A percentile compares a stretch with the other conserved stretches of the same genome.
Evolutionary conservation across 2,113 vertebrate genomes (phyloP).

Genomic region (Strigops habroptila): DNA sequence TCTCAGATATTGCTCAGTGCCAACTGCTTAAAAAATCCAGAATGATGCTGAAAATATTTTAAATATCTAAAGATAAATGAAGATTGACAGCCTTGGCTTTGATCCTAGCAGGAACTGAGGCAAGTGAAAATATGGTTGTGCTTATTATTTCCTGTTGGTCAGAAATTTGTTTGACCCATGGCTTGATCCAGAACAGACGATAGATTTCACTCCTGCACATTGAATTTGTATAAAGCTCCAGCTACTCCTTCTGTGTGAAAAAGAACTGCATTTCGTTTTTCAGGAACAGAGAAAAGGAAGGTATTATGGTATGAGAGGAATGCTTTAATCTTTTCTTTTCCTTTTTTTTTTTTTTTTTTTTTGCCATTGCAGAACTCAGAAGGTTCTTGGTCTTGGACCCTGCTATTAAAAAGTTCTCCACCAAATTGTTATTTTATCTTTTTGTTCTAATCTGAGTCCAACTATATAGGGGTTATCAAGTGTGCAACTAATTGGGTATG

Average conservation of each 20-base stretch:
- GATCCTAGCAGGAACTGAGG: neutral
- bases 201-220: neutral
- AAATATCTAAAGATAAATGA: neutral
- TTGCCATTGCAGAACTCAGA: neutral
- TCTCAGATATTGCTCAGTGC: neutral
- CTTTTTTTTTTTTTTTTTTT: neutral
- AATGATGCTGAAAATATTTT: neutral
- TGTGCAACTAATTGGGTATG: neutral
- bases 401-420: neutral
- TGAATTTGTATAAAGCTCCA: neutral
- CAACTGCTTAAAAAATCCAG: conserved; percentile 12
- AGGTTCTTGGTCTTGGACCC: neutral
- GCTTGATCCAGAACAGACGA: neutral
- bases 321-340: neutral
- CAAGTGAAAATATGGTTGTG: neutral
- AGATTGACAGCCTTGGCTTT: neutral
- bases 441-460: neutral
- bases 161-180: neutral
- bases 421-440: neutral
- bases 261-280: neutral
- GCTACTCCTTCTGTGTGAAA: neutral
- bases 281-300: neutral
- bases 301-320: neutral
- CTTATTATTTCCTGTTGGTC: neutral
- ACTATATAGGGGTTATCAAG: neutral